Percentiles rank a stretch among this genome's conserved stretches.
phyloP scores from a whole-genome alignment of 2,888 invertebrate genomes.

The Linyphia triangularis region DNA sequence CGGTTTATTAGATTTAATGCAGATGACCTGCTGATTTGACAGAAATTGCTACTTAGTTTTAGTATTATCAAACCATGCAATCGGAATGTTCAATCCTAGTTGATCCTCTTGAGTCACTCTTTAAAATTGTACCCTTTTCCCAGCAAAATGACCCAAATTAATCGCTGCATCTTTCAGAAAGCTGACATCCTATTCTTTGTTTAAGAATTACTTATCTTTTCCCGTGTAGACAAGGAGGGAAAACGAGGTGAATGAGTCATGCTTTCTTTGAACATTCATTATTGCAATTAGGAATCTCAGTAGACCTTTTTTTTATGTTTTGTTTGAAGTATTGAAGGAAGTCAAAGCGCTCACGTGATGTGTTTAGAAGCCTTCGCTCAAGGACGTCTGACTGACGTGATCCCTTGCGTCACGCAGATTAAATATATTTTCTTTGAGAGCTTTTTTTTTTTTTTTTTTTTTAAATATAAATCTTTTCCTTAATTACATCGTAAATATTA shows the following conservation, averaged over 20 bases:
- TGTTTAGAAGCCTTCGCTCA: conserved; percentile 7
- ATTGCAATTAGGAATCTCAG: conserved; percentile 40
- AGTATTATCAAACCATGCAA: too few species aligned
- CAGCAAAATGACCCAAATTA: conserved; percentile 4
- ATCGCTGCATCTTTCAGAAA: neutral
- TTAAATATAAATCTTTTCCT: too few species aligned
- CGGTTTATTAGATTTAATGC: too few species aligned
- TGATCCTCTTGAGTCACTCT: neutral
- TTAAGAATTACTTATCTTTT: neutral
- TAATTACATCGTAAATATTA: neutral
- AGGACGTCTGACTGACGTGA: conserved; percentile 6
- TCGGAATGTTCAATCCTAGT: neutral
- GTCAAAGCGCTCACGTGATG: neutral
- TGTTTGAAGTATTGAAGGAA: conserved; percentile 34
- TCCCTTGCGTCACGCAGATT: neutral
- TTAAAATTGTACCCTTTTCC: neutral
- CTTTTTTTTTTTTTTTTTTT: neutral
- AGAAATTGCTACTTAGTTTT: too few species aligned
- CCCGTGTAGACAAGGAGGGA: conserved; percentile 16
- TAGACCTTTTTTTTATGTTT: conserved; percentile 24
- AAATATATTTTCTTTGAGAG: neutral
- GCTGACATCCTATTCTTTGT: neutral
- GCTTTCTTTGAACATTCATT: conserved; percentile 47
- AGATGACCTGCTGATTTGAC: too few species aligned
- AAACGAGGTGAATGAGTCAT: conserved; percentile 47